These are phyloP conservation scores for Ceratotherium simum DNA, from an alignment of 2,113 vertebrate genomes.

Conservation along the genomic window DNA sequence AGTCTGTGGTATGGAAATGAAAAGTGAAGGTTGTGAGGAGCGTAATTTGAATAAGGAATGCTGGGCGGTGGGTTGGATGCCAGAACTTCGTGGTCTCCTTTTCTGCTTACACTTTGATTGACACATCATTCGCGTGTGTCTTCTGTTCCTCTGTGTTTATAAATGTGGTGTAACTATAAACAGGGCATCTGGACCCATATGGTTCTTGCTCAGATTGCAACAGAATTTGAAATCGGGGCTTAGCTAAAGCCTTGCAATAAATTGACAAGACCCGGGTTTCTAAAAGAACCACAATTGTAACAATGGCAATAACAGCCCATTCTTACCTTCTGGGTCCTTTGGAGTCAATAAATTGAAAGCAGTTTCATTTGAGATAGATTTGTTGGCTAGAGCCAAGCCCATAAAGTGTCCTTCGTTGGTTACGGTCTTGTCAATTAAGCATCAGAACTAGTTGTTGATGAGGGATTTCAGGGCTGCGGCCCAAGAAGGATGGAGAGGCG, in stretches of 20 bases:
- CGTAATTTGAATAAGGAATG: background rate
- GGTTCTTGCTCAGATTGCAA: background rate
- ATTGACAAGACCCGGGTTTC: background rate
- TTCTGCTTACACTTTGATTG: background rate
- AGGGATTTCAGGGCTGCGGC: background rate
- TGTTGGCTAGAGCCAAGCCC: background rate
- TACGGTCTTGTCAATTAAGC: background rate
- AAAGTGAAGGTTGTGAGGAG: background rate
- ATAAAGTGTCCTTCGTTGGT: background rate
- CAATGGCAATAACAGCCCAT: fast-evolving
- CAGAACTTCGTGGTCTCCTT: background rate
- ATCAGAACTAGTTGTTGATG: background rate
- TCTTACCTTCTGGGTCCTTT: conserved; percentile 28
- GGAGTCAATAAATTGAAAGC: conserved; percentile 15
- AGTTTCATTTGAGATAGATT: conserved; percentile 46
- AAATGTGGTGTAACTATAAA: background rate
- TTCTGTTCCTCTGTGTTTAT: background rate
- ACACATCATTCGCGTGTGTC: background rate
- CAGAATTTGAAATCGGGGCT: background rate
- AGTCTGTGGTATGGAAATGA: background rate
- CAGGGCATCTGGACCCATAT: background rate
- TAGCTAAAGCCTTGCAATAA: background rate
- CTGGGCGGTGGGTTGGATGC: background rate
- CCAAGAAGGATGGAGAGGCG: background rate
- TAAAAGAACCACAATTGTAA: background rate